Percentiles rank a stretch among this genome's conserved stretches.
Evolutionary conservation across 2,797 vertebrate genomes (phyloP).

Genomic region (Cryptoblepharus egeriae): DNA sequence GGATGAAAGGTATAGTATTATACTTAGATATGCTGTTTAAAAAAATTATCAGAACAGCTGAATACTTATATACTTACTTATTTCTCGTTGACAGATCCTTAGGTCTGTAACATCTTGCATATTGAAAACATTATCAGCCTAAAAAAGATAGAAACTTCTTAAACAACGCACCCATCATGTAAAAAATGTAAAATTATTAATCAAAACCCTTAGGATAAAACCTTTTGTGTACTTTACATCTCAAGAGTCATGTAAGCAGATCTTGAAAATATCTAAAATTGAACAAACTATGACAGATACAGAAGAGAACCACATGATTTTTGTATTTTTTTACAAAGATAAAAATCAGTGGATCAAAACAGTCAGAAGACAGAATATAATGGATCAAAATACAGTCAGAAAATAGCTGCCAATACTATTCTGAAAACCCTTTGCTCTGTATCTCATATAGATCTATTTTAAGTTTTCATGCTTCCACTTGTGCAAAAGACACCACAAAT

Average conservation of each 20-base stretch:
- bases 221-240: background rate
- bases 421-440: background rate
- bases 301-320: background rate
- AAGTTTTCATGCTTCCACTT: background rate
- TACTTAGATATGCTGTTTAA: background rate
- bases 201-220: background rate
- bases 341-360: background rate
- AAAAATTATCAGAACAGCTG: background rate
- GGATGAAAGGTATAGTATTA: background rate
- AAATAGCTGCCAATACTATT: background rate
- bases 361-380: background rate
- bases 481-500: too few relatives aligned
- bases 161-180: background rate
- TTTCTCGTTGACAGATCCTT: constrained; percentile 6
- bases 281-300: too few relatives aligned
- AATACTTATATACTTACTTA: background rate
- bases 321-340: too few relatives aligned
- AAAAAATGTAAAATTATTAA: background rate
- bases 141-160: background rate
- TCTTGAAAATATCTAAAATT: background rate
- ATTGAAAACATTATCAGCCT: constrained; percentile 31
- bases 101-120: background rate
- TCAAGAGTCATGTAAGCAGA: background rate
- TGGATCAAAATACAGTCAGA: too few relatives aligned
- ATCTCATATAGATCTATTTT: background rate